These are phyloP conservation scores for Morone saxatilis DNA, from an alignment of 2,113 vertebrate species.

Conservation along the genomic window DNA sequence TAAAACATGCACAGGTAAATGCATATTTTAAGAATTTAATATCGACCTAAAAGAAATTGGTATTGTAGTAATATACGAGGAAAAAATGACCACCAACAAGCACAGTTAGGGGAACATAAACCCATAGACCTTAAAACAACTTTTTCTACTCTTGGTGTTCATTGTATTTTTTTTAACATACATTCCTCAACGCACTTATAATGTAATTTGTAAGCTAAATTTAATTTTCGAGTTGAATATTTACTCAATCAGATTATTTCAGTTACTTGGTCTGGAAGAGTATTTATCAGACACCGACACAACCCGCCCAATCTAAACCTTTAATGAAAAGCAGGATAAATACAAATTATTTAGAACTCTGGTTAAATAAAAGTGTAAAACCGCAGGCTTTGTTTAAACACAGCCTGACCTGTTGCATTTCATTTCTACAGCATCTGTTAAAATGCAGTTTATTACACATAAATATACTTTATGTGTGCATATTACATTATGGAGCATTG, in stretches of 20 bases:
- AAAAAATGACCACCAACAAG: neutral
- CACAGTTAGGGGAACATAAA: neutral
- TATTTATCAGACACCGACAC: neutral
- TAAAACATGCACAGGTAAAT: no score
- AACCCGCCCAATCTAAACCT: neutral
- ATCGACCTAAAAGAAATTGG: neutral
- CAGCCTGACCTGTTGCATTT: neutral
- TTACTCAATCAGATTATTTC: neutral
- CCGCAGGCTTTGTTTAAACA: neutral
- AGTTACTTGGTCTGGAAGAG: neutral
- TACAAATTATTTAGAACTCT: no score
- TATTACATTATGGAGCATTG: neutral
- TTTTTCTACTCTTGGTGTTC: neutral
- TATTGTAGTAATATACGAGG: neutral
- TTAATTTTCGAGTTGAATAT: neutral
- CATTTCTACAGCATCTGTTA: neutral
- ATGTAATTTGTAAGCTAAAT: neutral
- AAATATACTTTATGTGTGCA: neutral
- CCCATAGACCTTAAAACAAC: no score
- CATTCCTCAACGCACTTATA: neutral
- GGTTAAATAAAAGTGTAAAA: neutral
- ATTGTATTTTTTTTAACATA: neutral
- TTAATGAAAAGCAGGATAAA: neutral
- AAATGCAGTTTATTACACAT: neutral
- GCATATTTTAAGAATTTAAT: neutral